Evolutionary conservation across 37 sponge, comb jelly and placozoan species (phyloP).

Genomic region (Theonella swinhoei): DNA sequence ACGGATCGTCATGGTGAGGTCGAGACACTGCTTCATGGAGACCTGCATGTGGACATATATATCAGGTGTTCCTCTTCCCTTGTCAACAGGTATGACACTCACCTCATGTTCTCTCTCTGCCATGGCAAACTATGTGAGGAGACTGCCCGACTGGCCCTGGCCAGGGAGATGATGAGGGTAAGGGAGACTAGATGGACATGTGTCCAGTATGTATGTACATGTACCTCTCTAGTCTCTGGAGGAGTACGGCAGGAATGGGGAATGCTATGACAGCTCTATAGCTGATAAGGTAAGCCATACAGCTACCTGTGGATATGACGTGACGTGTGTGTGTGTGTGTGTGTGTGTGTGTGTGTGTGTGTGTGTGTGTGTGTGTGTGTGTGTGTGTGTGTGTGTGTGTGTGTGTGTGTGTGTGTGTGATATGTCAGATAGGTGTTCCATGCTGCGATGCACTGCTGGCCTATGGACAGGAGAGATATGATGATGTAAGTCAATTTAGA

Average conservation of each 20-base stretch:
- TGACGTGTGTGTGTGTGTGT: too few species aligned
- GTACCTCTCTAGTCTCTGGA: background rate
- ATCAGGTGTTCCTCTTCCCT: background rate
- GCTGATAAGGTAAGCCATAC: background rate
- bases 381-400: too few species aligned
- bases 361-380: too few species aligned
- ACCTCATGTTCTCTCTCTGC: slow-evolving; percentile 58
- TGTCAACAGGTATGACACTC: slow-evolving; percentile 41
- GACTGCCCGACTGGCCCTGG: slow-evolving; percentile 57
- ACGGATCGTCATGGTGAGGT: slow-evolving; percentile 36
- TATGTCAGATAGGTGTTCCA: slow-evolving; percentile 76
- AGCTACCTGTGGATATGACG: too few species aligned
- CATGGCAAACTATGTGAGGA: slow-evolving; percentile 44
- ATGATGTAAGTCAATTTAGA: slow-evolving; percentile 67
- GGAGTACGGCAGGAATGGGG: background rate
- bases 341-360: too few species aligned
- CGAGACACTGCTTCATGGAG: background rate
- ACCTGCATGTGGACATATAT: background rate
- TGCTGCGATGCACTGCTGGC: slow-evolving; percentile 83
- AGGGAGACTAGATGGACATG: background rate
- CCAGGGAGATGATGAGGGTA: slow-evolving; percentile 57
- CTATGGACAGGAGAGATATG: slow-evolving; percentile 75
- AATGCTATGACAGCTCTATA: background rate
- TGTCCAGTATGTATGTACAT: background rate
- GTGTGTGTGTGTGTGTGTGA: too few species aligned